phyloP scores from a whole-genome alignment of 2,888 invertebrate genomes.

The Platypus cylindrus region DNA sequence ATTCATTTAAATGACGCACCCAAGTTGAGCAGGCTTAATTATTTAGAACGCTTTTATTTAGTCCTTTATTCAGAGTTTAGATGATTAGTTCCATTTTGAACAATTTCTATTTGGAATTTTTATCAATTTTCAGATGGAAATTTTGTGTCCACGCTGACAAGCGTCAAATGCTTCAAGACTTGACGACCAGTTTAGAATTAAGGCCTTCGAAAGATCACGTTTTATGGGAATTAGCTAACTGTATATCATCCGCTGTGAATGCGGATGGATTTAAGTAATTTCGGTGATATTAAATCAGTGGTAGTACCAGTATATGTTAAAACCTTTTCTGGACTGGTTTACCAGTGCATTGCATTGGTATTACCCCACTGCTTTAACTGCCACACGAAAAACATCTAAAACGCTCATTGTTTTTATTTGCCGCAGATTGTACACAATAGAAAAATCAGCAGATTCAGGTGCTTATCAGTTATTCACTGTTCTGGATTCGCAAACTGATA shows the following conservation, averaged over 20 bases:
- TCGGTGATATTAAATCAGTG: not conserved
- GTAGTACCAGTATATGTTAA: too few species aligned
- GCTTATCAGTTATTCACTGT: slow-evolving; percentile 31
- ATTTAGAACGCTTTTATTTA: too few species aligned
- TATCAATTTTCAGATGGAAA: slow-evolving; percentile 32
- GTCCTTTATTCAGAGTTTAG: too few species aligned
- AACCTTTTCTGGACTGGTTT: too few species aligned
- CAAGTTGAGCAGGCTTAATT: too few species aligned
- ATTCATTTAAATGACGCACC: too few species aligned
- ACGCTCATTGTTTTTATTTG: slow-evolving; percentile 2
- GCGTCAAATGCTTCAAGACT: slow-evolving; percentile 47
- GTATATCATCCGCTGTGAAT: slow-evolving; percentile 50
- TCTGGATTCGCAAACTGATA: slow-evolving; percentile 26
- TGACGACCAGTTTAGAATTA: slow-evolving; percentile 47
- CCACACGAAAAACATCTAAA: slow-evolving; percentile 1
- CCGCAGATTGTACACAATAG: slow-evolving; percentile 43
- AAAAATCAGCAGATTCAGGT: slow-evolving; percentile 29
- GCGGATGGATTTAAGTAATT: slow-evolving; percentile 49
- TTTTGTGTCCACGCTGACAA: slow-evolving; percentile 53
- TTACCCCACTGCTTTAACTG: not conserved
- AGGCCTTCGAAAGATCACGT: slow-evolving; percentile 50
- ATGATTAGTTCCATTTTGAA: too few species aligned
- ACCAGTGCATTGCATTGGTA: too few species aligned
- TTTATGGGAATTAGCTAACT: slow-evolving; percentile 51
- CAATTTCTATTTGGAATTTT: too few species aligned